Percentiles rank a stretch among this genome's conserved stretches.
Evolutionary conservation across 64 coral and sea anemone genomes (phyloP).

Genomic region (Stylophora pistillata): DNA sequence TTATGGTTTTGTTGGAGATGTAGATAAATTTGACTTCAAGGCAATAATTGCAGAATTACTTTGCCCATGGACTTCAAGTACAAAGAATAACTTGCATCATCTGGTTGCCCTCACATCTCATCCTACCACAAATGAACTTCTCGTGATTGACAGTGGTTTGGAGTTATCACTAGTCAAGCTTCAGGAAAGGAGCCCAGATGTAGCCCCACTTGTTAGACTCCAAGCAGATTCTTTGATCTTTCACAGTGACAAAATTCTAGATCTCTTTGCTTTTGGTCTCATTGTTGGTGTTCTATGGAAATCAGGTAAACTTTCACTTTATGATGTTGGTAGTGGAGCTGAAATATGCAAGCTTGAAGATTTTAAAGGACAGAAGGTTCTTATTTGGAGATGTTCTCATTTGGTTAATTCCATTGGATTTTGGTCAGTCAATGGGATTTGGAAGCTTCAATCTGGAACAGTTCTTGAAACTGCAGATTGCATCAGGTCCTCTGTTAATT

Average conservation of each 20-base stretch:
- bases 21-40: slow-evolving; percentile 78
- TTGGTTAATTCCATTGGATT: slow-evolving; percentile 57
- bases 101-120: slow-evolving; percentile 54
- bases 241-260: slow-evolving; percentile 1
- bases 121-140: slow-evolving; percentile 71
- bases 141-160: slow-evolving; percentile 42
- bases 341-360: slow-evolving; percentile 33
- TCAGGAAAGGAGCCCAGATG: slow-evolving; percentile 50
- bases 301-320: slow-evolving; percentile 55
- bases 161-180: slow-evolving; percentile 48
- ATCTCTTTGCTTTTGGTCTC: slow-evolving; percentile 63
- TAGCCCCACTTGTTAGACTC: slow-evolving; percentile 41
- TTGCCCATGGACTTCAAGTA: slow-evolving; percentile 29
- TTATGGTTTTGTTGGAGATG: slow-evolving; percentile 31
- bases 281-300: slow-evolving; percentile 52
- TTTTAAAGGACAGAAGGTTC: slow-evolving; percentile 38
- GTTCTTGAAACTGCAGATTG: slow-evolving; percentile 61
- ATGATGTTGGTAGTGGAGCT: slow-evolving; percentile 69
- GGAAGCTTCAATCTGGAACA: slow-evolving; percentile 69
- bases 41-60: slow-evolving; percentile 73
- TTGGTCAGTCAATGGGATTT: slow-evolving; percentile 60
- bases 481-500: slow-evolving; percentile 42
- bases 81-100: slow-evolving; percentile 8
- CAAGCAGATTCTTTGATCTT: background rate
- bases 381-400: slow-evolving; percentile 56